A percentile compares a stretch with the other conserved stretches of the same genome.
phyloP scores from a whole-genome alignment of 2,888 invertebrate genomes.

The Euplagia quadripunctaria region DNA sequence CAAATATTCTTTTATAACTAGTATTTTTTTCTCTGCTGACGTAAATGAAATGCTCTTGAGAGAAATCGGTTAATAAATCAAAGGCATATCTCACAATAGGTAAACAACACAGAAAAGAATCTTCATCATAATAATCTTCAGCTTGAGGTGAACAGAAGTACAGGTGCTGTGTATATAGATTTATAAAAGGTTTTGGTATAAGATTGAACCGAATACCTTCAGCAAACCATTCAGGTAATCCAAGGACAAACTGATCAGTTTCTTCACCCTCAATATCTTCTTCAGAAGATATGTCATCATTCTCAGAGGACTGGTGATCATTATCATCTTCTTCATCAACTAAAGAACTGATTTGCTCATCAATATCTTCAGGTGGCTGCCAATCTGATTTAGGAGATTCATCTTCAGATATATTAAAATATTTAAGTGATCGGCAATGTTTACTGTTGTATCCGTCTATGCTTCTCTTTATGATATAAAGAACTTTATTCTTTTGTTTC shows the following conservation, averaged over 20 bases:
- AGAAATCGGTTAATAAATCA: slow-evolving; percentile 79
- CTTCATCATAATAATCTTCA: slow-evolving; percentile 89
- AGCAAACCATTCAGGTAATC: slow-evolving; percentile 89
- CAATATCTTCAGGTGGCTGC: slow-evolving; percentile 50
- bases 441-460: slow-evolving; percentile 89
- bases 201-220: slow-evolving; percentile 87
- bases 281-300: slow-evolving; percentile 47
- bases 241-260: slow-evolving; percentile 58
- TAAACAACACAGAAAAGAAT: slow-evolving; percentile 88
- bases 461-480: slow-evolving; percentile 88
- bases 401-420: slow-evolving; percentile 77
- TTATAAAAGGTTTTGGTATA: slow-evolving; percentile 90
- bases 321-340: slow-evolving; percentile 38
- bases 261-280: slow-evolving; percentile 48
- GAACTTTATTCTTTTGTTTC: slow-evolving; percentile 83
- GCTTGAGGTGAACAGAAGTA: slow-evolving; percentile 91
- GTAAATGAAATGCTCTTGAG: slow-evolving; percentile 70
- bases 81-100: slow-evolving; percentile 89
- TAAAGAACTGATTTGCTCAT: slow-evolving; percentile 31
- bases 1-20: slow-evolving; percentile 65
- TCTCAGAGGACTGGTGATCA: slow-evolving; percentile 38
- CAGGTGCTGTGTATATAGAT: slow-evolving; percentile 89
- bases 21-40: slow-evolving; percentile 72
- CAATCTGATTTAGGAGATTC: slow-evolving; percentile 33
- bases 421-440: slow-evolving; percentile 87